Conservation (phyloP, 1,140 invertebrate genomes). For the Cephus cinctus region DNA sequence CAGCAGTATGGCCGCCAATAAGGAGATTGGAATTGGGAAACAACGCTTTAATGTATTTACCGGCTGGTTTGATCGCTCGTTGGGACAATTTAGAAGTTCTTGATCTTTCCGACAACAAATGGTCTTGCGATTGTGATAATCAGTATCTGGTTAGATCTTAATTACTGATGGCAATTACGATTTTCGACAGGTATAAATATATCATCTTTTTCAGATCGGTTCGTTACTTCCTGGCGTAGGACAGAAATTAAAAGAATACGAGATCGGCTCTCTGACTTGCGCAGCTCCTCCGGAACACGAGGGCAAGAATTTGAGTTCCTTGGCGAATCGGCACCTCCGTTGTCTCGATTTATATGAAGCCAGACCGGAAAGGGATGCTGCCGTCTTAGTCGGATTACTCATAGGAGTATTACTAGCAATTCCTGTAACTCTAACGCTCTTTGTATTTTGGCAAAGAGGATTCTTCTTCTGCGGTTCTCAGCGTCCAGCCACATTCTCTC, state of each 20-base stretch:
- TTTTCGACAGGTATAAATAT: neutral
- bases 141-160: constrained; percentile 68
- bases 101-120: constrained; percentile 69
- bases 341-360: constrained; percentile 63
- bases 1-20: constrained; percentile 57
- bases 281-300: constrained; percentile 33
- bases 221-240: constrained; percentile 59
- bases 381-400: constrained; percentile 66
- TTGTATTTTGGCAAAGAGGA: constrained; percentile 64
- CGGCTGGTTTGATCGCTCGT: constrained; percentile 57
- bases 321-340: constrained; percentile 53
- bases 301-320: constrained; percentile 29
- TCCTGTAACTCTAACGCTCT: constrained; percentile 61
- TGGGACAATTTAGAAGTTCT: constrained; percentile 68
- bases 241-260: constrained; percentile 38
- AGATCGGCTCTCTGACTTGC: constrained; percentile 30
- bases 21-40: constrained; percentile 67
- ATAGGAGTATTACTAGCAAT: constrained; percentile 67
- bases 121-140: constrained; percentile 73
- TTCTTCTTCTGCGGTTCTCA: constrained; percentile 56
- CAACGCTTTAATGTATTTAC: constrained; percentile 66
- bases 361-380: constrained; percentile 64
- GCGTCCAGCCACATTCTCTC: constrained; percentile 60
- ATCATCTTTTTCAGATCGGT: constrained; percentile 42
- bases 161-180: neutral